Evolutionary conservation across 37 sponge, comb jelly and placozoan species (phyloP).

Genomic region (Axinella damicornis): DNA sequence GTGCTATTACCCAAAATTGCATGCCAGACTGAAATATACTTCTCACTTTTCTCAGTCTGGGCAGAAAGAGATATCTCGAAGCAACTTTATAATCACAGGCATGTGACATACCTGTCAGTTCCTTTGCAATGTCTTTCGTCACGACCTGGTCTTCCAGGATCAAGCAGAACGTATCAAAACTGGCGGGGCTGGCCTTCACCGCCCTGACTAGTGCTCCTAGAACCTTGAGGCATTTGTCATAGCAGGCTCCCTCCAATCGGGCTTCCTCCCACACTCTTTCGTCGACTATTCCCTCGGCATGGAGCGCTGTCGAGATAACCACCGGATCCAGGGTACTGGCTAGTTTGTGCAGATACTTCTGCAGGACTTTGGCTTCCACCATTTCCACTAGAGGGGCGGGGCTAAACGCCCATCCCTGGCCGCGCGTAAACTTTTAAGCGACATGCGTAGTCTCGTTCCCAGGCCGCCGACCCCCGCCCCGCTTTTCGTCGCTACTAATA

Average conservation of each 20-base stretch:
- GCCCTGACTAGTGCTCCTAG: not conserved
- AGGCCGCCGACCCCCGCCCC: no score
- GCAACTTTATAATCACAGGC: no score
- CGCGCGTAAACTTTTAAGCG: no score
- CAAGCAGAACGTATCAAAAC: not conserved
- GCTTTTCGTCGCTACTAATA: no score
- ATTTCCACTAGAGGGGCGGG: not conserved
- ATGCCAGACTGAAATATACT: no score
- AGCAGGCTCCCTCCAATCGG: conserved; percentile 9
- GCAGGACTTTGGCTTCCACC: not conserved
- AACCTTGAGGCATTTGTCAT: conserved; percentile 14
- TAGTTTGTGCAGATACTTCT: not conserved
- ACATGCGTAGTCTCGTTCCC: no score
- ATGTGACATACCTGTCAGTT: conserved; percentile 33
- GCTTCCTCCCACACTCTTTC: conserved; percentile 27
- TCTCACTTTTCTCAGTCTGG: no score
- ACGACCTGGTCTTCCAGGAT: not conserved
- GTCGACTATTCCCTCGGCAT: not conserved
- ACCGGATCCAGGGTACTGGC: conserved; percentile 20
- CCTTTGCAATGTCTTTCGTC: not conserved
- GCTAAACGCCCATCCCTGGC: no score
- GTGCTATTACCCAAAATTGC: no score
- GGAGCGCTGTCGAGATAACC: conserved; percentile 9
- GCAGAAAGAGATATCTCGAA: no score
- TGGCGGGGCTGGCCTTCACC: not conserved